These are phyloP conservation scores for Heterodera schachtii DNA, from an alignment of 1,140 invertebrate genomes.

Conservation along the genomic window DNA sequence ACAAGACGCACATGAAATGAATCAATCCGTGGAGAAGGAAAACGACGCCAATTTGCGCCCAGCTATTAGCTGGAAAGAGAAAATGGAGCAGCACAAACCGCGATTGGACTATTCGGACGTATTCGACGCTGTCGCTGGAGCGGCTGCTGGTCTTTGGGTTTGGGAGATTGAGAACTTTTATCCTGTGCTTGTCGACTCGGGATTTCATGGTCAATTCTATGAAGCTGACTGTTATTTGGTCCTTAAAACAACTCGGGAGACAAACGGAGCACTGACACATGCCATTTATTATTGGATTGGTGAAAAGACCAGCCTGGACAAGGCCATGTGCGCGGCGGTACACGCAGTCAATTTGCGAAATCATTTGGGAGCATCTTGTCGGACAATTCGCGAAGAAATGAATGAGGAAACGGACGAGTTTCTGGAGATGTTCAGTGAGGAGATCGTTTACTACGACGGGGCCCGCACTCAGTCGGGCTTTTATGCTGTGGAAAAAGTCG, in stretches of 20 bases:
- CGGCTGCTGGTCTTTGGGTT: constrained; percentile 72
- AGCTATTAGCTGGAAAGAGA: constrained; percentile 56
- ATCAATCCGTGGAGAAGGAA: constrained; percentile 33
- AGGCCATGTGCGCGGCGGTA: constrained; percentile 95
- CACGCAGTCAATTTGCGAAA: constrained; percentile 97
- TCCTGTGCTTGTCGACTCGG: constrained; percentile 79
- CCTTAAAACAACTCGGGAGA: constrained; percentile 82
- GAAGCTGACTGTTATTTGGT: constrained; percentile 99
- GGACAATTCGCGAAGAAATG: constrained; percentile 97
- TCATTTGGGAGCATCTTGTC: constrained; percentile 79
- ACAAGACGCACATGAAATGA: constrained; percentile 35
- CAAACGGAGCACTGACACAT: constrained; percentile 83
- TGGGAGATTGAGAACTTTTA: constrained; percentile 81
- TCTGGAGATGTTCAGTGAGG: constrained; percentile 84
- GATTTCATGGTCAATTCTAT: constrained; percentile 88
- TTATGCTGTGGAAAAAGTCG: constrained; percentile 89
- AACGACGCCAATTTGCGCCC: constrained; percentile 33
- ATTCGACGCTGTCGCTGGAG: constrained; percentile 94
- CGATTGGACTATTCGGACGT: constrained; percentile 96
- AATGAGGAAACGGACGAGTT: constrained; percentile 94
- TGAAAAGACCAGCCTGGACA: constrained; percentile 89
- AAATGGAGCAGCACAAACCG: constrained; percentile 56
- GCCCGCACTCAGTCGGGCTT: constrained; percentile 94
- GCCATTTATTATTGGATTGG: constrained; percentile 99
- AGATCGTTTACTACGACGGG: constrained; percentile 75